Conservation (phyloP, 2,113 vertebrate genomes). For the Elgaria multicarinata region DNA sequence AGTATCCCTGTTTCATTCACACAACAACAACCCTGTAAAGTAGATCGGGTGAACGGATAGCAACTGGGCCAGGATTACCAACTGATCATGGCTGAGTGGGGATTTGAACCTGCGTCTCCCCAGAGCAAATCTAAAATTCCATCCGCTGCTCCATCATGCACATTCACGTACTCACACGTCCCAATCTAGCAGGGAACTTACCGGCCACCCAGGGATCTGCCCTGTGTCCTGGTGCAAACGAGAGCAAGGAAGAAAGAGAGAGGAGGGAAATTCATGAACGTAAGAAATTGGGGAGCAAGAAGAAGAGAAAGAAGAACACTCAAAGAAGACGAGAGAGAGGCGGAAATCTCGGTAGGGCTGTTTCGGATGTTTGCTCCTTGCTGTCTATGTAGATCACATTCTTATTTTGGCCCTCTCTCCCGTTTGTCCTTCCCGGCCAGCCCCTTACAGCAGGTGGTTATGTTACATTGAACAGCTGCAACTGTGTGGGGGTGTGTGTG, state of each 20-base stretch:
- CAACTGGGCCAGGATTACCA: background rate
- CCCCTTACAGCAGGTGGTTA: background rate
- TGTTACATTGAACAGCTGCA: constrained; percentile 17
- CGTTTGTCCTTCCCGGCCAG: background rate
- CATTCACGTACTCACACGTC: fast-evolving
- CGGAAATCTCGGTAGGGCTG: background rate
- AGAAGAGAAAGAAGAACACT: background rate
- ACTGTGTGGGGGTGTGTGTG: background rate
- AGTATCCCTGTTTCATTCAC: background rate
- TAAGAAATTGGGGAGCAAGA: background rate
- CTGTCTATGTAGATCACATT: background rate
- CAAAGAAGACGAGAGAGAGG: background rate
- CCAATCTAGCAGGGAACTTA: constrained; percentile 7
- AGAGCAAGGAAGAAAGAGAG: constrained; percentile 31
- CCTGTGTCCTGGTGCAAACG: constrained; percentile 11
- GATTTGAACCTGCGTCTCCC: too few relatives aligned
- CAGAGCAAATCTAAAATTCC: background rate
- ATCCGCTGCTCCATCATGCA: background rate
- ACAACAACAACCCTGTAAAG: background rate
- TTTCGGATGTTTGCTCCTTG: background rate
- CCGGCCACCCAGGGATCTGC: constrained; percentile 11
- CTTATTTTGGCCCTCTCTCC: background rate
- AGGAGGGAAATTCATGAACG: constrained; percentile 23
- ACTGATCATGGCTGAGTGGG: background rate
- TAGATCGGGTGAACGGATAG: background rate